Evolutionary conservation across 2,797 vertebrate species (phyloP), one percentile per base, ranked within the genome.

Genomic region (Carduelis carduelis): DNA sequence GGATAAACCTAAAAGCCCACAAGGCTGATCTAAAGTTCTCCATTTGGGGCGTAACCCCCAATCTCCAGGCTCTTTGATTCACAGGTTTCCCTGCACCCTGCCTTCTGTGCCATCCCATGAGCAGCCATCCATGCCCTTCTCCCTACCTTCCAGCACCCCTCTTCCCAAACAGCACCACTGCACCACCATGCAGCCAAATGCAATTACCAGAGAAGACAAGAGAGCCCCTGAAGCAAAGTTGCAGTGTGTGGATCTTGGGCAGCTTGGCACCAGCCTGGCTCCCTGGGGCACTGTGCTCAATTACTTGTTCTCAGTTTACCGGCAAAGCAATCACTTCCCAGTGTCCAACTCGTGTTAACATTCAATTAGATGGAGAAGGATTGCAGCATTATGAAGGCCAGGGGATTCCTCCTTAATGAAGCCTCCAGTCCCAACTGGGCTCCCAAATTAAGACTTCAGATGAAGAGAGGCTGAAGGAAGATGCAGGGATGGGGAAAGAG

Each of bases 321-420:
- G 0, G 69, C 72, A 82, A 79, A 84, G 81, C 39, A 82, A 90
- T 69, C 19, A 4, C 46, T 90, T 90, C 69, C 82, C 90, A 78
- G 28, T 46, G 55, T 81, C 88, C 74, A 49, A 63, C 63, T 41
- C 59, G 61, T 59, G 83, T 59, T 93, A 93, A 59, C 55, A 65
- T 83, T 87, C 74, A 86, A 65, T 83, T 84, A 93, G 80, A 72
- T 26, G 55, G 47, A 91, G 83, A 85, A 92, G 61, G 82, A 95
- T 34, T 68, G 83, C 80, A 91, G 65, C 41, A 44, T 59, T 81
- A 69, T 16, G 23, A 91, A 88, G 39, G 50, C 55, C 47, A 46
- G 35, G 70, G 82, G 69, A 92, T 63, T 88, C 70, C 74, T 91
- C 44, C 57, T 90, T 90, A 93, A 95, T 47, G 74, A 95, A 78